Evolutionary conservation across 2,113 vertebrate genomes (phyloP).

Genomic region (Octodon degus): DNA sequence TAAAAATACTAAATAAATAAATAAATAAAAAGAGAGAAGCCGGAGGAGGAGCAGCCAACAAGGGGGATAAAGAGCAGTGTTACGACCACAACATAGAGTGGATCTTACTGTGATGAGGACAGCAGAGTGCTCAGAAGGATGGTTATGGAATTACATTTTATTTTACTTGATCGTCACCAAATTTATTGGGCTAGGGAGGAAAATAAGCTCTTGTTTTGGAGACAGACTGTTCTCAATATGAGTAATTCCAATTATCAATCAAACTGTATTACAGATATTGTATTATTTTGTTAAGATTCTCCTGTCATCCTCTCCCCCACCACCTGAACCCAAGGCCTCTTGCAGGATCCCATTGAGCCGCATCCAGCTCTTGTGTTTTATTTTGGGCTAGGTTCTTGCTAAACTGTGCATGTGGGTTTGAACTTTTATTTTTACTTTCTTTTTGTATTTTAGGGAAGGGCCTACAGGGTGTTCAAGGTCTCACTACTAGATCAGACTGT

Average conservation of each 20-base stretch:
- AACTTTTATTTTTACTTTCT: neutral
- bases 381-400: neutral
- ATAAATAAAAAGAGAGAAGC: neutral
- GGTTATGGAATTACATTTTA: conserved; percentile 8
- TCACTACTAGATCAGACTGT: too few species aligned
- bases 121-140: neutral
- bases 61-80: neutral
- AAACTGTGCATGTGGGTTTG: neutral
- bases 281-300: conserved; percentile 19
- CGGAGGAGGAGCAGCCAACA: neutral
- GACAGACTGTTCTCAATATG: neutral
- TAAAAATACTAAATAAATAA: too few species aligned
- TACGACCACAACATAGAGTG: neutral
- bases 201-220: conserved; percentile 34
- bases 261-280: conserved; percentile 26
- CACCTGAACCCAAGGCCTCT: neutral
- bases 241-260: conserved; percentile 22
- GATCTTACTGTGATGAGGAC: neutral
- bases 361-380: neutral
- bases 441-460: too few species aligned
- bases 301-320: neutral
- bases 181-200: neutral
- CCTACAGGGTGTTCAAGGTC: too few species aligned
- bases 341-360: neutral
- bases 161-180: neutral